Evolutionary conservation across 2,888 invertebrate species (phyloP).

Genomic region (Protodeltote pygarga): DNA sequence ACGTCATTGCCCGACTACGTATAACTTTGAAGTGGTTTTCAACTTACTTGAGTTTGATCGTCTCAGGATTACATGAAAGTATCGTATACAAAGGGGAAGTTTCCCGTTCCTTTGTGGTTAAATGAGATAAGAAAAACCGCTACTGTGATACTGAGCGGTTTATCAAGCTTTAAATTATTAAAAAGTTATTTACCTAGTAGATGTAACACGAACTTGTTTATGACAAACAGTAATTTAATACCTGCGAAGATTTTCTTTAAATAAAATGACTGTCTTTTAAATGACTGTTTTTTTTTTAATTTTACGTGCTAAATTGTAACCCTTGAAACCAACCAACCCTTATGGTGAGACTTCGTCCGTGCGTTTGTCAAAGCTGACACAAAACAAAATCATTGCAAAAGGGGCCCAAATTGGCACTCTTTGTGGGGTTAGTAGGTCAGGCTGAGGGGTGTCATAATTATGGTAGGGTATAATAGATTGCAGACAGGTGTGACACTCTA

Average conservation of each 20-base stretch:
- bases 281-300: too few relatives aligned
- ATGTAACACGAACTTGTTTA: constrained; percentile 21
- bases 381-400: too few relatives aligned
- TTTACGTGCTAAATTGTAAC: neutral
- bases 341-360: too few relatives aligned
- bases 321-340: too few relatives aligned
- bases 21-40: constrained; percentile 54
- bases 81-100: constrained; percentile 46
- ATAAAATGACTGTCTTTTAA: too few relatives aligned
- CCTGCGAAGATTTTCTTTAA: too few relatives aligned
- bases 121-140: constrained; percentile 46
- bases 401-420: too few relatives aligned
- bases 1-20: constrained; percentile 41
- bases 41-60: constrained; percentile 54
- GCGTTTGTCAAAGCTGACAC: too few relatives aligned
- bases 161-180: constrained; percentile 47
- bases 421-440: too few relatives aligned
- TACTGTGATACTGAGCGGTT: constrained; percentile 38
- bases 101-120: constrained; percentile 39
- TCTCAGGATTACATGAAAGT: constrained; percentile 47
- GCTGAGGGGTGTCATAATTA: too few relatives aligned
- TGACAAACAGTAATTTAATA: constrained; percentile 8
- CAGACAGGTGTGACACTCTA: too few relatives aligned
- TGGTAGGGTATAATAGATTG: too few relatives aligned
- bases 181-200: constrained; percentile 17